These are phyloP conservation scores for Zonotrichia albicollis DNA, from an alignment of 2,797 vertebrate genomes.

Conservation along the genomic window DNA sequence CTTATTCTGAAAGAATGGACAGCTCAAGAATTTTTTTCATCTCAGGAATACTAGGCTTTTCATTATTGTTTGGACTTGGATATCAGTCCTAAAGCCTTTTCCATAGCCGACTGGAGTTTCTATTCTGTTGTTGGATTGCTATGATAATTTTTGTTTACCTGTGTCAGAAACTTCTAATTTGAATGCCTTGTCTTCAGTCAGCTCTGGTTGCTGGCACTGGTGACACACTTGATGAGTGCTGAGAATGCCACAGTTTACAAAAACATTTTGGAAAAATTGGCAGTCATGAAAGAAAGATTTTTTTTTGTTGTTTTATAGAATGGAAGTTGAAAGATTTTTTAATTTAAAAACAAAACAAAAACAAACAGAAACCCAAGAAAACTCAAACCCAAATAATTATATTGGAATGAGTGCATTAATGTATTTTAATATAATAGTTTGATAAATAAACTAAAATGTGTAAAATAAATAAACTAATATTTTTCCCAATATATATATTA, in stretches of 20 bases:
- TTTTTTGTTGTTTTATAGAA: not conserved
- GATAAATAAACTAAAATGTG: not conserved
- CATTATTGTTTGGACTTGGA: not conserved
- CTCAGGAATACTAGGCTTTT: not conserved
- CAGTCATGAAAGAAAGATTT: not conserved
- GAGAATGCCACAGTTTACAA: not conserved
- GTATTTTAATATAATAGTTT: not conserved
- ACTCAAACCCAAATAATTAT: not conserved
- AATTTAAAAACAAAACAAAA: not conserved
- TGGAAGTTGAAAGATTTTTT: not conserved
- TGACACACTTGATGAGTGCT: not conserved
- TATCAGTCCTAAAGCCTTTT: not conserved
- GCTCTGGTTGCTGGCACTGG: not conserved
- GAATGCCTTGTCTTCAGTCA: not conserved
- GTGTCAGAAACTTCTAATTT: not conserved
- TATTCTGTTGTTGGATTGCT: not conserved
- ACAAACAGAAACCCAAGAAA: accelerated
- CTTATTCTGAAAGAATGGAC: not conserved
- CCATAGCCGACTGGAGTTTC: not conserved
- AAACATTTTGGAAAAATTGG: not conserved
- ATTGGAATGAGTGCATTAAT: not conserved
- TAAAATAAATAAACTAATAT: not conserved
- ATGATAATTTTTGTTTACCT: not conserved
- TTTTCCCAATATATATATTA: not conserved
- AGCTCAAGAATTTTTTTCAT: not conserved